phyloP scores from a whole-genome alignment of 2,113 vertebrate species.

The Genyomyrus donnyi region DNA sequence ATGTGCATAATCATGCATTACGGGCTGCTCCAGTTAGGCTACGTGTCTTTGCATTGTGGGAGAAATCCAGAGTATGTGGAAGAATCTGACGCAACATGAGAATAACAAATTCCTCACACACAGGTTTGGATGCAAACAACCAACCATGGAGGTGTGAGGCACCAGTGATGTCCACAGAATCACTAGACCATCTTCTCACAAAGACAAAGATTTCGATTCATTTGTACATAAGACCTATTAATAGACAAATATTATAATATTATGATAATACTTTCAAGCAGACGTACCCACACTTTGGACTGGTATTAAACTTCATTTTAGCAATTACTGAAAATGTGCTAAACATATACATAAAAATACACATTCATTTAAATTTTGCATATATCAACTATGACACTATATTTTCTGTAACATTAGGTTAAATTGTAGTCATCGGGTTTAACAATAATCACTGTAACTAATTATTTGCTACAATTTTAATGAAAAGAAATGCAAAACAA shows the following conservation, averaged over 20 bases:
- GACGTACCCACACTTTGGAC: not conserved
- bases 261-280: not conserved
- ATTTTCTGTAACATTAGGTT: not conserved
- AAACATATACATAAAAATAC: not conserved
- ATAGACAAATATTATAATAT: not conserved
- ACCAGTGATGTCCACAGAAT: not conserved
- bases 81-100: not conserved
- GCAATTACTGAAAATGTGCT: not conserved
- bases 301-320: not conserved
- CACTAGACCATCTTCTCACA: not conserved
- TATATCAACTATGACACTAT: not conserved
- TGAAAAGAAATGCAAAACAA: not conserved
- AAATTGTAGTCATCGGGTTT: not conserved
- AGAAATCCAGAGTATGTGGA: not conserved
- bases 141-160: not conserved
- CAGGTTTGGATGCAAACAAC: not conserved
- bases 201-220: not conserved
- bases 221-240: not conserved
- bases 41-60: not conserved
- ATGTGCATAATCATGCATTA: not conserved
- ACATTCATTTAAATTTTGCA: not conserved
- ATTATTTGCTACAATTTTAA: not conserved
- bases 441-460: not conserved
- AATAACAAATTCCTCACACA: not conserved
- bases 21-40: not conserved